Evolutionary conservation across 23 tunicate species (phyloP).

Genomic region (Styela plicata): DNA sequence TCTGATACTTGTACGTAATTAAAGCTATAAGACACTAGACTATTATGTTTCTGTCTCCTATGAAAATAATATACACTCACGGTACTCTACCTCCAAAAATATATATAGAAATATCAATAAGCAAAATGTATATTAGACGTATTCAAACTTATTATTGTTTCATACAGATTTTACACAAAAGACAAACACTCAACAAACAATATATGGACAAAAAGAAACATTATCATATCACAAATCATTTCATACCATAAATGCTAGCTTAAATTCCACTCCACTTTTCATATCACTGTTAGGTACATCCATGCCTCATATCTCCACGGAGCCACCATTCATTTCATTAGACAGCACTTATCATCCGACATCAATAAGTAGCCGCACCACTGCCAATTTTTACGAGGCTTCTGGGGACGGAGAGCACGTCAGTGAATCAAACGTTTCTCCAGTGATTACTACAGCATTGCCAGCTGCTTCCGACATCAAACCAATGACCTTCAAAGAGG

Average conservation of each 20-base stretch:
- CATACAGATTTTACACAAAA: not conserved
- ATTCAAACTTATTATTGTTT: not conserved
- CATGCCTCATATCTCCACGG: not conserved
- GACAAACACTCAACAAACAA: not conserved
- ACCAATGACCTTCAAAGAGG: too few species aligned
- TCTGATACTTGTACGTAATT: too few species aligned
- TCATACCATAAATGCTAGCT: not conserved
- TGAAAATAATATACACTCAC: too few species aligned
- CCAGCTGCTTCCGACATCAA: too few species aligned
- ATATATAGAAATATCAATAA: too few species aligned
- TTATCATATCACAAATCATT: not conserved
- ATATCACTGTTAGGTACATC: not conserved
- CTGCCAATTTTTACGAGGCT: not conserved
- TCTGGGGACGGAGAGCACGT: too few species aligned
- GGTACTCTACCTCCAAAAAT: too few species aligned
- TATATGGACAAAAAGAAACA: not conserved
- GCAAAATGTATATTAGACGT: too few species aligned
- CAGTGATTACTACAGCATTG: too few species aligned
- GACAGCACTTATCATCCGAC: not conserved
- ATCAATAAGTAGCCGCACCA: not conserved
- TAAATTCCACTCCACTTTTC: not conserved
- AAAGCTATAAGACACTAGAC: too few species aligned
- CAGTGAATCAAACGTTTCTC: too few species aligned
- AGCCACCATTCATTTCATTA: not conserved
- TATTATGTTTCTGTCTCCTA: too few species aligned